Evolutionary conservation across 2,888 invertebrate genomes (phyloP).

Genomic region (Cacoxenus indagator): DNA sequence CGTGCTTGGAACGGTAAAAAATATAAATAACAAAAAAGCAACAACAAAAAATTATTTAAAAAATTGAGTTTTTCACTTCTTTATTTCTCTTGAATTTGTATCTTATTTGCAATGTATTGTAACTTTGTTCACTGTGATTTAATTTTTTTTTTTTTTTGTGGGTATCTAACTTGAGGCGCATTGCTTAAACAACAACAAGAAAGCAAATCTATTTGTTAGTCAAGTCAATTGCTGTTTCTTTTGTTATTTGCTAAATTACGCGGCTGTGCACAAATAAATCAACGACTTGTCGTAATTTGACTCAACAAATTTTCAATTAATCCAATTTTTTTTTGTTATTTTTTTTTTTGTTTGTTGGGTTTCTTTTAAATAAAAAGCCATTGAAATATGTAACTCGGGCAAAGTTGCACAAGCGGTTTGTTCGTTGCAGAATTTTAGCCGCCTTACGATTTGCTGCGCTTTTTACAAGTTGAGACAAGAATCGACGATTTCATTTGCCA

Average conservation of each 20-base stretch:
- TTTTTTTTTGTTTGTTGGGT: background rate
- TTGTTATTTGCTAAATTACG: too few relatives aligned
- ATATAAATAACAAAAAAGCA: too few relatives aligned
- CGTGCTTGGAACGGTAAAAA: constrained; percentile 36
- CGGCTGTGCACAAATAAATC: constrained; percentile 30
- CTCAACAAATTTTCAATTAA: constrained; percentile 43
- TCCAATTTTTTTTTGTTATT: constrained; percentile 1
- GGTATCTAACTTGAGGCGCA: background rate
- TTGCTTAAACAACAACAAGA: background rate
- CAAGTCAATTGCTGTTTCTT: constrained; percentile 10
- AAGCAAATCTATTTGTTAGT: background rate
- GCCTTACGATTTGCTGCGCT: too few relatives aligned
- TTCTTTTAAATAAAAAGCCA: background rate
- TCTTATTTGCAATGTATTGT: background rate
- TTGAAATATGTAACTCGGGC: background rate
- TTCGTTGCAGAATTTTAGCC: too few relatives aligned
- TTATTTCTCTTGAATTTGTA: constrained; percentile 12
- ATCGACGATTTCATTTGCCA: background rate
- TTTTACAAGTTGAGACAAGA: too few relatives aligned
- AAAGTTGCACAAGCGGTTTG: background rate
- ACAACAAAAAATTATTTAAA: constrained; percentile 42
- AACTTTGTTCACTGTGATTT: too few relatives aligned
- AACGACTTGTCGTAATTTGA: constrained; percentile 43
- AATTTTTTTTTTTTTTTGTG: background rate
- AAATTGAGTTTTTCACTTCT: constrained; percentile 22